Base-by-base conservation (phyloP, 2,113 vertebrate genomes). In the Neofelis nebulosa region DNA sequence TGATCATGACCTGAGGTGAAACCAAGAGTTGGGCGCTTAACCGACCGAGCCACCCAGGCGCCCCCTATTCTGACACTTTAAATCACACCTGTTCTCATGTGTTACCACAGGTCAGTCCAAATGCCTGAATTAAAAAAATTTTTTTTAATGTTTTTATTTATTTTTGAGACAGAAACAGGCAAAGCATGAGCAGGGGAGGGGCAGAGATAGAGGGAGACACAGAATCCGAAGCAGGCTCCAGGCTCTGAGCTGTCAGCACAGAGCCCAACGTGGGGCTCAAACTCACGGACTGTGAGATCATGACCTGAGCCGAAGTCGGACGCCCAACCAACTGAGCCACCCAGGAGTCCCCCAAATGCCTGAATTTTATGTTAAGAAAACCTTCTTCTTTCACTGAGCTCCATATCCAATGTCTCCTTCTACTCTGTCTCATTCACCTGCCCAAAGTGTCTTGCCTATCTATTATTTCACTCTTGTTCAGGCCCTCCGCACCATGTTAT, bases 261-360 rank as follows among this genome's bases (percentile, higher is more conserved):
- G 45, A 45, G 45, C 45, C 45, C 45, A 45, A 2, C 7, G 8
- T 45, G 45, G 45, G 8, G 45, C 45, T 45, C 1, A 8, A 45
- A 45, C 45, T 45, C 45, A 45, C 2, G 8, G 45, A 45, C 45
- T 45, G 45, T 45, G 45, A 45, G 45, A 45, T 45, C 45, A 45
- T 8, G 45, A 45, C 8, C 1, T 45, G 45, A 45, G 45, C 45
- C 0, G 45, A 45, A 45, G 45, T 45, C 2, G 2, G 1, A 9
- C 8, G 45, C 2, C 45, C 45, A 45, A 45, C 45, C 45, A 2
- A 45, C 45, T 45, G 45, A 45, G 45, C 45, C 45, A 45, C 45
- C 45, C 2, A 0, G 45, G 45, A 45, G 2, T 45, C 45, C 45
- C 45, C 84, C 68, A 63, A 33, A 52, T 69, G n/a, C 5, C 18